Evolutionary conservation across 2,888 invertebrate species (phyloP), one percentile per base, ranked within the genome.

Genomic region (Sarcophaga caerulescens): DNA sequence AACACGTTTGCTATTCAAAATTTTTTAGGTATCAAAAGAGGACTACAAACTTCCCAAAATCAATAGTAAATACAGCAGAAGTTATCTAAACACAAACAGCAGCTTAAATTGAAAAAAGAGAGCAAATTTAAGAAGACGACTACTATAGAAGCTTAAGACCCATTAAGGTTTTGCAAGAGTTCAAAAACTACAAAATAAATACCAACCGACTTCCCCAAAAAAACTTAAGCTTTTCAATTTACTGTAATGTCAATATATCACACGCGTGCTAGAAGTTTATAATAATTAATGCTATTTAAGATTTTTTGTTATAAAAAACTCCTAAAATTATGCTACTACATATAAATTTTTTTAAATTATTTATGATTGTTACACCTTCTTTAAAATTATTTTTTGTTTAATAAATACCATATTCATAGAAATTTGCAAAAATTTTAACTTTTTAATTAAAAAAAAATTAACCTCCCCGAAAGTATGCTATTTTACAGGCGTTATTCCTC

Each of bases 231-330:
- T 78, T 82, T 57, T 70, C 74, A 25, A 25, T 35, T 79, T 70
- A 66, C 78, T 68, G 60, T 71, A 80, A 86, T 84, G 86, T 86
- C 86, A 86, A 86, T 86, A 84, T 84, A 86, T 35, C 14, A 52
- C 19, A 71, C 52, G 52, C 52, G 8, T 52, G 52, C 4, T 12
- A 52, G 52, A 14, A 52, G 17, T 52, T 10, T 10, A 35, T 35
- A 35, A 35, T 35, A 35, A 8, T 35, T 35, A 10, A 35, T 35
- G 35, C 35, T 35, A 35, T 35, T 35, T 35, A 35, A 35, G 35
- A 35, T 35, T 35, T 35, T 2, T 35, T 35, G 2, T 35, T 35
- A 8, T 1, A 35, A 35, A 35, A 35, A 35, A 8, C 35, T 23
- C 45, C 35, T 25, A 63, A 63, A 60, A 35, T 23, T 66, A 17